phyloP scores from a whole-genome alignment of 23 tunicate species.

The Clavelina lepadiformis region DNA sequence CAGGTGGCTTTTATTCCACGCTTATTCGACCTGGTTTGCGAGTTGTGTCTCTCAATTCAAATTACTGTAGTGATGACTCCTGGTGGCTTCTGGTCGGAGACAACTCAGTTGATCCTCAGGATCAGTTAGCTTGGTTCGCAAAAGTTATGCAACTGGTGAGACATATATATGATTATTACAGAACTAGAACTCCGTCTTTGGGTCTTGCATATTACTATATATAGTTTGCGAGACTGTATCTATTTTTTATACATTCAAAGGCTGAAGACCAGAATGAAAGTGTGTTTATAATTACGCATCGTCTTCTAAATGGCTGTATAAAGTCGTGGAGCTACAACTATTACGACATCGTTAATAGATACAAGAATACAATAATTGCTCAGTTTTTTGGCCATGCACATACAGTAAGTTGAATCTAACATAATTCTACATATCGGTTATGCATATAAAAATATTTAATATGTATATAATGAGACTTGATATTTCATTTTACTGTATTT shows the following conservation, averaged over 20 bases:
- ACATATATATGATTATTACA: too few species aligned
- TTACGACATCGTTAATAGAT: slow-evolving; percentile 75
- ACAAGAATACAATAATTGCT: slow-evolving; percentile 55
- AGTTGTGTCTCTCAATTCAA: slow-evolving; percentile 80
- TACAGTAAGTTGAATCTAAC: slow-evolving; percentile 47
- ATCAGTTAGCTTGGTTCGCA: slow-evolving; percentile 77
- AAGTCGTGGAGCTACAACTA: slow-evolving; percentile 77
- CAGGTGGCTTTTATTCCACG: slow-evolving; percentile 66
- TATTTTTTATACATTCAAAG: too few species aligned
- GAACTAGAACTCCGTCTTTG: too few species aligned
- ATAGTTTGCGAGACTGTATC: too few species aligned
- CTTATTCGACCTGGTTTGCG: slow-evolving; percentile 68
- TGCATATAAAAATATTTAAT: too few species aligned
- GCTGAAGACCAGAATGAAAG: slow-evolving; percentile 71
- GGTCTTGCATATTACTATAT: too few species aligned
- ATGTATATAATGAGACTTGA: too few species aligned
- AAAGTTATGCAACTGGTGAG: slow-evolving; percentile 39
- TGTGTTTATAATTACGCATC: slow-evolving; percentile 78
- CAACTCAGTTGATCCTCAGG: slow-evolving; percentile 76
- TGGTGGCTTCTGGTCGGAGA: slow-evolving; percentile 82
- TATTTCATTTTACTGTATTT: too few species aligned
- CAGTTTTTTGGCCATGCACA: slow-evolving; percentile 97
- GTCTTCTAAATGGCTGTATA: slow-evolving; percentile 81
- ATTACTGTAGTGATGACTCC: slow-evolving; percentile 89
- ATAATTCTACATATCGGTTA: too few species aligned